A percentile compares a stretch with the other conserved stretches of the same genome.
phyloP scores from a whole-genome alignment of 1,140 invertebrate species.

The Temnothorax curvispinosus region DNA sequence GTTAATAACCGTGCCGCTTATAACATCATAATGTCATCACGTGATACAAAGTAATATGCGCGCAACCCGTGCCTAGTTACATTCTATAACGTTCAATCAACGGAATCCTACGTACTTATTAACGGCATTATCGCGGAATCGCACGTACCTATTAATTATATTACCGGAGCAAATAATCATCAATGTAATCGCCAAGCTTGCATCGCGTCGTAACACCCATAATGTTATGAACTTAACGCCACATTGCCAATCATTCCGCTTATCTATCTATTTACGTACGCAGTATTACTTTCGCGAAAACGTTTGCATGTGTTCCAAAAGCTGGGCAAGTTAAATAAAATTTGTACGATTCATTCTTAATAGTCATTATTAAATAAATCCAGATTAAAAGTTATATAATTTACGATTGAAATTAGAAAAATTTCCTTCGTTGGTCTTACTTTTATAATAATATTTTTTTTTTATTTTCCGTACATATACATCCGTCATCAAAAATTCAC shows the following conservation, averaged over 20 bases:
- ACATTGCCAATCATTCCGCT: slow-evolving; percentile 13
- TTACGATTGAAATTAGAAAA: background rate
- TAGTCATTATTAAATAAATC: too few relatives aligned
- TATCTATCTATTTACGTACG: background rate
- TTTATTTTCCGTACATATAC: background rate
- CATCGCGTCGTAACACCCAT: background rate
- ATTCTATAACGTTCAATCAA: slow-evolving; percentile 62
- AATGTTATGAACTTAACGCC: background rate
- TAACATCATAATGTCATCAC: slow-evolving; percentile 56
- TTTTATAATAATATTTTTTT: background rate
- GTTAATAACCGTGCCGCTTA: slow-evolving; percentile 55
- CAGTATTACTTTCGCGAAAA: background rate
- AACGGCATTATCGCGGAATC: slow-evolving; percentile 39
- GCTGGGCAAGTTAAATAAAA: background rate
- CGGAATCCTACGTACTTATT: slow-evolving; percentile 61
- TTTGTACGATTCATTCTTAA: background rate
- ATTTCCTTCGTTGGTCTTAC: background rate
- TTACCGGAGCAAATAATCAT: slow-evolving; percentile 47
- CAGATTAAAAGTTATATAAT: background rate
- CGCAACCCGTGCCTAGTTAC: slow-evolving; percentile 29
- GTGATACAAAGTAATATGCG: slow-evolving; percentile 49
- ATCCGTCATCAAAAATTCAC: slow-evolving; percentile 28
- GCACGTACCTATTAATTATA: slow-evolving; percentile 56
- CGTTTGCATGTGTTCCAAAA: background rate
- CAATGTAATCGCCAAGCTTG: background rate